phyloP scores from a whole-genome alignment of 2,888 invertebrate species.

The Pristionchus mayeri region DNA sequence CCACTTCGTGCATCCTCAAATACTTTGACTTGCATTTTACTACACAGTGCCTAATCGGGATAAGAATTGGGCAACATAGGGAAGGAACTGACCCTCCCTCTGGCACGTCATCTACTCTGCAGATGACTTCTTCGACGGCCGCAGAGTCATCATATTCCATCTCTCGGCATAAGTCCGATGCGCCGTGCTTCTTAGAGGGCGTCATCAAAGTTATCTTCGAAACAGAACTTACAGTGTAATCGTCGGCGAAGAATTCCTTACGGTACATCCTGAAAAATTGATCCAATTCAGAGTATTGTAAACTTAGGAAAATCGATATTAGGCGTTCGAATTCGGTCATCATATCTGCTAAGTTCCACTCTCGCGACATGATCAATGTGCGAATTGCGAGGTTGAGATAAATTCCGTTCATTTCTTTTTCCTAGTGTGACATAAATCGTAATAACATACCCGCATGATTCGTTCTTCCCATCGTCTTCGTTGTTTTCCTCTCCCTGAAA shows the following conservation, averaged over 20 bases:
- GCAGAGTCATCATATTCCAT: slow-evolving; percentile 59
- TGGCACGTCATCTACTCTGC: slow-evolving; percentile 58
- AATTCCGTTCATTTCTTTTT: neutral
- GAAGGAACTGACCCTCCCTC: slow-evolving; percentile 59
- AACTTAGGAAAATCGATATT: too few relatives aligned
- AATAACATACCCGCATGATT: slow-evolving; percentile 31
- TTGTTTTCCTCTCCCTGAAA: slow-evolving; percentile 1
- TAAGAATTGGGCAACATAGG: neutral
- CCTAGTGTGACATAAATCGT: neutral
- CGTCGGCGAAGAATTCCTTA: neutral
- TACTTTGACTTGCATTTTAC: neutral
- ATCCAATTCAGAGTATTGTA: too few relatives aligned
- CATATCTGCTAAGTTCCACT: neutral
- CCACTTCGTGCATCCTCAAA: slow-evolving; percentile 35
- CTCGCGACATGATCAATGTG: neutral
- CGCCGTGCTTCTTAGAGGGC: neutral
- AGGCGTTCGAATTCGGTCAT: neutral
- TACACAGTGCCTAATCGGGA: neutral
- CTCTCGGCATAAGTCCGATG: slow-evolving; percentile 16
- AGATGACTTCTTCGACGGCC: slow-evolving; percentile 60
- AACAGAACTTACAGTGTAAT: neutral
- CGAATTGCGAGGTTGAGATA: neutral
- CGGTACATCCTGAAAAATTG: slow-evolving; percentile 13
- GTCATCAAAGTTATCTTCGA: neutral
- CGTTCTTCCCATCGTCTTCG: neutral